Percentiles rank a stretch among this genome's conserved stretches.
Conservation (phyloP, 2,113 vertebrate species). For the Urocolius indicus region DNA sequence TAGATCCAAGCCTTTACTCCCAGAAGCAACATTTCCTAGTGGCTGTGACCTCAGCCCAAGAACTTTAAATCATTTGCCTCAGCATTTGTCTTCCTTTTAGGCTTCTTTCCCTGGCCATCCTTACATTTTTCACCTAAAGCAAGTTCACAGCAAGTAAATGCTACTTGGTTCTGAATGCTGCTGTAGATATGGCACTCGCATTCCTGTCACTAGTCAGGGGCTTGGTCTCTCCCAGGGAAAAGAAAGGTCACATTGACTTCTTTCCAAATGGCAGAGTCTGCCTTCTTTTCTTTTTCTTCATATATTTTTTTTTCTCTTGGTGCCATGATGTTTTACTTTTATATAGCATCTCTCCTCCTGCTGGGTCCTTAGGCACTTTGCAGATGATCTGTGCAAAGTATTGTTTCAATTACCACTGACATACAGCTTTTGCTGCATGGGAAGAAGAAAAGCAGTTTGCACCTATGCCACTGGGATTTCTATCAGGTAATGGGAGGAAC, state of each 20-base stretch:
- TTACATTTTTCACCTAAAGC: neutral
- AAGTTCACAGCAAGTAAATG: conserved; percentile 21
- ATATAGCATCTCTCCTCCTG: neutral
- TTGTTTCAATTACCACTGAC: neutral
- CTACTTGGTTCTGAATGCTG: conserved; percentile 39
- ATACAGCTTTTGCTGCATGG: neutral
- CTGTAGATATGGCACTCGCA: neutral
- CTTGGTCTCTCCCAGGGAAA: conserved; percentile 7
- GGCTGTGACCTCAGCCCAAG: neutral
- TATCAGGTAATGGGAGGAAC: neutral
- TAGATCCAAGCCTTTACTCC: neutral
- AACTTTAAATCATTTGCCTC: neutral
- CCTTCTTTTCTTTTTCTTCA: neutral
- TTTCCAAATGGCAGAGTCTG: neutral
- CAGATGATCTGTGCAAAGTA: neutral
- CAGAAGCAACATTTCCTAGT: neutral
- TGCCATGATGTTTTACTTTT: neutral
- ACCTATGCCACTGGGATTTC: neutral
- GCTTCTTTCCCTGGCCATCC: neutral
- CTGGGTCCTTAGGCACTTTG: neutral
- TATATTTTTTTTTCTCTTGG: neutral
- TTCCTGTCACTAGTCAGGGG: neutral
- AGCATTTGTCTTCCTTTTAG: neutral
- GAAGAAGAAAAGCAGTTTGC: neutral
- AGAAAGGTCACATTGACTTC: neutral